Percentiles rank a stretch among this genome's conserved stretches.
These are phyloP conservation scores for Decapterus maruadsi DNA, from an alignment of 2,797 vertebrate genomes.

Conservation along the genomic window DNA sequence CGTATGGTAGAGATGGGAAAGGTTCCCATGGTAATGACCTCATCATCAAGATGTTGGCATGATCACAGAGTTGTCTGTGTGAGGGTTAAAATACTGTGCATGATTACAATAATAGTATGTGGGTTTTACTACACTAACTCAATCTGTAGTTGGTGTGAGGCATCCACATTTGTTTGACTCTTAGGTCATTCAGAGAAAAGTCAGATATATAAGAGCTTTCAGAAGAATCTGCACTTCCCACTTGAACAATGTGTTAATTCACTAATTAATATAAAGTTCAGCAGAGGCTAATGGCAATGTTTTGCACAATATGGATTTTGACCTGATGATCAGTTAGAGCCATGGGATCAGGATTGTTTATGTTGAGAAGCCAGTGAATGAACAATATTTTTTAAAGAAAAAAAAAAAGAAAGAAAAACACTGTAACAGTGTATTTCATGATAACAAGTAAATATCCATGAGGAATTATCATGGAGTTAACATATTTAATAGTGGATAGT, in stretches of 20 bases:
- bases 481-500: neutral
- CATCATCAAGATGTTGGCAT: neutral
- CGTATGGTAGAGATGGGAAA: neutral
- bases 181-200: neutral
- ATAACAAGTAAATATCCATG: neutral
- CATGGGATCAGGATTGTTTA: neutral
- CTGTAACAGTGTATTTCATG: neutral
- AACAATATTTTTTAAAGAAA: neutral
- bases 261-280: neutral
- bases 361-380: neutral
- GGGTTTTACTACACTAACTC: neutral
- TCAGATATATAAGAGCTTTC: neutral
- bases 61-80: neutral
- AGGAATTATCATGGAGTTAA: neutral
- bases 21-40: neutral
- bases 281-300: neutral
- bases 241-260: neutral
- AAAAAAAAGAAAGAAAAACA: neutral
- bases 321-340: neutral
- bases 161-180: neutral
- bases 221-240: neutral
- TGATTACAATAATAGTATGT: neutral
- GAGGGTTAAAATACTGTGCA: neutral
- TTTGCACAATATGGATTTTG: conserved; percentile 6
- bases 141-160: neutral